Conservation (phyloP, 2,113 vertebrate species). For the Piprites chloris region DNA sequence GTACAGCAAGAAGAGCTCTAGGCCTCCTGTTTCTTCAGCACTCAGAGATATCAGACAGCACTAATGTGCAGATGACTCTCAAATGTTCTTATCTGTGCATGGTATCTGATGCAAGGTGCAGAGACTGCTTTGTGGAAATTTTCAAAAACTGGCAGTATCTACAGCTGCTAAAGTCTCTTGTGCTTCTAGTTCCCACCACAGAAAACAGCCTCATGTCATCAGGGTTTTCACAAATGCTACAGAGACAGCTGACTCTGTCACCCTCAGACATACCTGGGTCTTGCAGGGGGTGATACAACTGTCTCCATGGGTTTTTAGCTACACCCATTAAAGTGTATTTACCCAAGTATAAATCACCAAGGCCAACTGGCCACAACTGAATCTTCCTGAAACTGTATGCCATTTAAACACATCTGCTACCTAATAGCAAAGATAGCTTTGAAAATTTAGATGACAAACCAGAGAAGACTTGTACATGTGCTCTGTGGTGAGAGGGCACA, state of each 20-base stretch:
- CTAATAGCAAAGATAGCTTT: not conserved
- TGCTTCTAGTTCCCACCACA: not conserved
- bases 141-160: not conserved
- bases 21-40: not conserved
- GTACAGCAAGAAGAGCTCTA: not conserved
- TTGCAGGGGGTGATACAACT: not conserved
- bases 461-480: not conserved
- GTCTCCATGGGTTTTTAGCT: not conserved
- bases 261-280: not conserved
- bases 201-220: not conserved
- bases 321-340: not conserved
- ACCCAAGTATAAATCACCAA: not conserved
- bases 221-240: not conserved
- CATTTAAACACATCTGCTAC: not conserved
- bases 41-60: not conserved
- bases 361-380: not conserved
- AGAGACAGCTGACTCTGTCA: not conserved
- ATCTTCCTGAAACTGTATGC: not conserved
- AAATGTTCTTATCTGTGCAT: not conserved
- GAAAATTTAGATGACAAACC: not conserved
- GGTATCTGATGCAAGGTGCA: slow-evolving; percentile 6
- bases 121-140: not conserved
- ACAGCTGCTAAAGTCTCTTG: not conserved
- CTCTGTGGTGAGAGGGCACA: not conserved
- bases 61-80: not conserved